phyloP scores from a whole-genome alignment of 2,797 vertebrate species.

The Salmo trutta region DNA sequence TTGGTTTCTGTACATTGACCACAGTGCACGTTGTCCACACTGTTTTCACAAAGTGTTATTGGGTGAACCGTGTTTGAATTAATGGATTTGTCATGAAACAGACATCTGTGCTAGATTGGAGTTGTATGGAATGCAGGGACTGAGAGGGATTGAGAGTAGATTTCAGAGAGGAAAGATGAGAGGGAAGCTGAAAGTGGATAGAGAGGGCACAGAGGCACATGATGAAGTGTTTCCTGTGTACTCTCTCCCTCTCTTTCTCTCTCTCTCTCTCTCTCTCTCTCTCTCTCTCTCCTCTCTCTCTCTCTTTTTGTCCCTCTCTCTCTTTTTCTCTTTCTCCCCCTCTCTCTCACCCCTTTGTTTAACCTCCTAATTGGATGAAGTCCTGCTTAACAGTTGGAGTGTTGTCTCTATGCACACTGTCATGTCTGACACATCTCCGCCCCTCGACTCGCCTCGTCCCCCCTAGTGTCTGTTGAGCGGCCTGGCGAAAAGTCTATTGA shows the following conservation, averaged over 20 bases:
- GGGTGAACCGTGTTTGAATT: background rate
- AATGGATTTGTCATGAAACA: background rate
- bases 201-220: background rate
- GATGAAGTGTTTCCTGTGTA: background rate
- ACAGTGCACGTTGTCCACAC: background rate
- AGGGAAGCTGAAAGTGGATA: background rate
- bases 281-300: slow-evolving; percentile 8
- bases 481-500: background rate
- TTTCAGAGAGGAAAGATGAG: background rate
- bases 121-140: no score
- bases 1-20: background rate
- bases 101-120: slow-evolving; percentile 8
- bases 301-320: slow-evolving; percentile 15
- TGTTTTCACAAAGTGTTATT: background rate
- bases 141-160: background rate
- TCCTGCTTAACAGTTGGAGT: slow-evolving; percentile 42
- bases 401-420: slow-evolving; percentile 47
- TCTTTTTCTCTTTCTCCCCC: slow-evolving; percentile 9
- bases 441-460: no score
- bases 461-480: background rate
- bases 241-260: slow-evolving; percentile 18
- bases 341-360: slow-evolving; percentile 56
- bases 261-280: slow-evolving; percentile 15
- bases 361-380: slow-evolving; percentile 66
- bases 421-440: slow-evolving; percentile 32